These are phyloP conservation scores for Spheniscus humboldti DNA, from an alignment of 2,797 vertebrate genomes.

Conservation along the genomic window DNA sequence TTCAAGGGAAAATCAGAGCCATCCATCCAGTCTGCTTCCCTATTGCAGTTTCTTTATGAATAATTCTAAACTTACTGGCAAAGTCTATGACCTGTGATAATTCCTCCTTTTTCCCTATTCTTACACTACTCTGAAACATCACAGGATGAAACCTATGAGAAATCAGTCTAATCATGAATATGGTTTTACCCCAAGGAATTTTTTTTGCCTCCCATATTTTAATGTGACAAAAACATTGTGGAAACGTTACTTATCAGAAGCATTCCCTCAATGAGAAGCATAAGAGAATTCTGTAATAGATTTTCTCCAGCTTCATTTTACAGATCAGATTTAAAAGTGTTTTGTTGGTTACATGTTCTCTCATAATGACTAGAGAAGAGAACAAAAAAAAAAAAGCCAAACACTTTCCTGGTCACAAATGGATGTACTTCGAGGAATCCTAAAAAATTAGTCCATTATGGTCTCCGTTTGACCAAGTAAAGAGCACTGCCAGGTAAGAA, in stretches of 20 bases:
- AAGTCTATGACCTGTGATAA: background rate
- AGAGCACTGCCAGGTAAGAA: background rate
- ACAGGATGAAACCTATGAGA: background rate
- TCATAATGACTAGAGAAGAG: background rate
- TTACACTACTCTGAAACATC: background rate
- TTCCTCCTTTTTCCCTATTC: background rate
- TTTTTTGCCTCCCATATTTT: background rate
- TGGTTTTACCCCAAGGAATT: background rate
- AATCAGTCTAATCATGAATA: background rate
- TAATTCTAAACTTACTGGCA: background rate
- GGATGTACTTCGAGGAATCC: background rate
- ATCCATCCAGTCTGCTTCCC: background rate
- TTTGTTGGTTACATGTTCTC: background rate
- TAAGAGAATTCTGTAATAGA: background rate
- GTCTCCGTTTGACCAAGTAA: background rate
- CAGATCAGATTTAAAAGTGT: conserved; percentile 4
- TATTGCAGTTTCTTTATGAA: background rate
- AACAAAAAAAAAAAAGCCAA: background rate
- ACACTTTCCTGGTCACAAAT: background rate
- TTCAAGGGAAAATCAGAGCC: background rate
- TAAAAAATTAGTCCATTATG: background rate
- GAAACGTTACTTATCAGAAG: background rate
- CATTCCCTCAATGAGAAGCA: background rate
- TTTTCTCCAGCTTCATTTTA: conserved; percentile 29
- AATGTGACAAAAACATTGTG: background rate